Evolutionary conservation across 2,888 invertebrate species (phyloP).

Genomic region (Drosophila infuscata): DNA sequence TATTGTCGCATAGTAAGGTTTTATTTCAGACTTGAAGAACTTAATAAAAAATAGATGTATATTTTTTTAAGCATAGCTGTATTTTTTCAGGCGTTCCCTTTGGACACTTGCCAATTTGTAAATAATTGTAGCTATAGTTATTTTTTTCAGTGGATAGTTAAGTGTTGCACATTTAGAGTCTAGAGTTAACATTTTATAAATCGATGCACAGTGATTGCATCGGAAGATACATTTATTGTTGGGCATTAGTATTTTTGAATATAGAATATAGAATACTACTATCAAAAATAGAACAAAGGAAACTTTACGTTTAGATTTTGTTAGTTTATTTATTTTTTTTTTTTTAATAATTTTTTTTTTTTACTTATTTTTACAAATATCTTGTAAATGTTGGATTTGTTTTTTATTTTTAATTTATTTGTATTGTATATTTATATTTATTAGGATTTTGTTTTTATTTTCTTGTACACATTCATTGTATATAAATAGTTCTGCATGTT

Average conservation of each 20-base stretch:
- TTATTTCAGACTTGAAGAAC: neutral
- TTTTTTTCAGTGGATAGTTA: conserved; percentile 24
- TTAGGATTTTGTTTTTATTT: neutral
- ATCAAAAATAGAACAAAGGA: conserved; percentile 75
- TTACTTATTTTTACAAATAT: conserved; percentile 7
- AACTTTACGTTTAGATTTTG: conserved; percentile 45
- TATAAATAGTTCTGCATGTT: conserved; percentile 35
- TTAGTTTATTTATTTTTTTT: conserved; percentile 12
- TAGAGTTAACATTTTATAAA: conserved; percentile 26
- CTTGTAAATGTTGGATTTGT: conserved; percentile 3
- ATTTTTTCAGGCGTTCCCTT: neutral
- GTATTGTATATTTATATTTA: conserved; percentile 1
- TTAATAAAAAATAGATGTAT: neutral
- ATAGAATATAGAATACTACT: conserved; percentile 64
- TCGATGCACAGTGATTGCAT: conserved; percentile 56
- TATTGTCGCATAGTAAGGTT: neutral
- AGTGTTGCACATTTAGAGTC: conserved; percentile 26
- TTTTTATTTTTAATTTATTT: neutral
- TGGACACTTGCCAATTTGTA: conserved; percentile 14
- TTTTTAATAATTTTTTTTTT: neutral
- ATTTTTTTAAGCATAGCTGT: neutral
- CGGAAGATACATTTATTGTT: conserved; percentile 33
- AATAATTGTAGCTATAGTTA: conserved; percentile 33
- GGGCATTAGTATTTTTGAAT: conserved; percentile 13
- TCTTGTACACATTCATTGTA: conserved; percentile 33